These are phyloP conservation scores for Xenopus tropicalis DNA, from an alignment of 2,113 vertebrate species.

Conservation along the genomic window DNA sequence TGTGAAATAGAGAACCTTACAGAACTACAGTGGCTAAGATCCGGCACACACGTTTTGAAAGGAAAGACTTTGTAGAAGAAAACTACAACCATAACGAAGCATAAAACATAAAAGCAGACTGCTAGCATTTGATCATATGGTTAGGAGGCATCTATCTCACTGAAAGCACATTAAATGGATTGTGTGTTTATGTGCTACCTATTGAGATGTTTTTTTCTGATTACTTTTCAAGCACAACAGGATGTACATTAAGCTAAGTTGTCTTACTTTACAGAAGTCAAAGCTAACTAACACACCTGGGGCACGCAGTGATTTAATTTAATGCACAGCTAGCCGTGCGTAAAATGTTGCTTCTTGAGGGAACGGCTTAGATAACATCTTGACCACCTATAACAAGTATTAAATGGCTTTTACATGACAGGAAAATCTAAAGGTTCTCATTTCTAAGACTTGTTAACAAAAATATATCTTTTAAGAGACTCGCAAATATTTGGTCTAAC, in stretches of 20 bases:
- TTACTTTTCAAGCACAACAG: slow-evolving; percentile 37
- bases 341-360: slow-evolving; percentile 27
- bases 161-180: slow-evolving; percentile 22
- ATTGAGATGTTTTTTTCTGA: slow-evolving; percentile 28
- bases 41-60: not conserved
- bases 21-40: too few relatives aligned
- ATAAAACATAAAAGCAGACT: not conserved
- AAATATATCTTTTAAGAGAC: not conserved
- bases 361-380: slow-evolving; percentile 32
- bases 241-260: slow-evolving; percentile 41
- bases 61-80: not conserved
- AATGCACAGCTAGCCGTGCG: slow-evolving; percentile 40
- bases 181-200: slow-evolving; percentile 32
- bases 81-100: not conserved
- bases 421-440: not conserved
- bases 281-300: slow-evolving; percentile 37
- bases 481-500: not conserved
- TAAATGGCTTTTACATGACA: not conserved
- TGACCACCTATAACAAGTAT: slow-evolving; percentile 28
- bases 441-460: not conserved
- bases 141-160: slow-evolving; percentile 6
- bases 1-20: too few relatives aligned
- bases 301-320: slow-evolving; percentile 39
- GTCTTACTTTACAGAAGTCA: slow-evolving; percentile 27
- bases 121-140: slow-evolving; percentile 1